Base-by-base conservation (phyloP, 2,113 vertebrate species). In the Noctilio leporinus region DNA sequence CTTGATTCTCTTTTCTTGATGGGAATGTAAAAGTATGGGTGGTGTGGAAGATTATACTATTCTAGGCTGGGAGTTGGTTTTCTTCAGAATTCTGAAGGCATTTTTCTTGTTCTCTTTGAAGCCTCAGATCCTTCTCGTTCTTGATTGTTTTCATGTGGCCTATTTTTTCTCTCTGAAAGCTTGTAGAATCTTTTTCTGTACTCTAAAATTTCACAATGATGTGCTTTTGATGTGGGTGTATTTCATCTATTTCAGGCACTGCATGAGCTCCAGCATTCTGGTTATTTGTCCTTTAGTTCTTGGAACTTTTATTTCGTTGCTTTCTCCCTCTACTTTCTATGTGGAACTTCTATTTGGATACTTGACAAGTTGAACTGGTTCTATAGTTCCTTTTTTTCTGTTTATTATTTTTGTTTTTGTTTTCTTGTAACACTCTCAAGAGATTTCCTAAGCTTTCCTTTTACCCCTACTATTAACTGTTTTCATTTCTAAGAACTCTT, bases 401-500 rank as follows among this genome's bases (percentile, higher is more conserved):
- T 33, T 86, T 24, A 8, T 88, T 93, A 59, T 86, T 84, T 76
- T 83, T 73, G 30, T 57, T 92, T 76, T 86, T 67, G n/a, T 64
- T 89, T 40, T 87, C 55, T 72, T 78, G 40, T 16, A 85, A 45
- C 8, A 57, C 28, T 86, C 94, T 80, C 16, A 86, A 94, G 57
- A 53, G 22, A 55, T 89, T 94, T 89, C 67, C 45, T 84, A n/a
- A 81, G 26, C 51, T 94, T 94, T 69, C 75, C 55, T 67, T 89
- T 64, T 26, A 43, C 4, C 43, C 9, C 11, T 88, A 22, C 22
- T 84, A 1, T 84, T 40, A 85, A 81, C 30, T 70, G 2, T 76
- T 76, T 89, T 92, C 26, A 89, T 70, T 86, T 69, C 81, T 9
- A 72, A 73, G 43, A 89, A 92, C 45, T 86, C 47, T 72, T 17